These are phyloP conservation scores for Raja brachyura DNA, from an alignment of 2,113 vertebrate genomes.

Conservation along the genomic window DNA sequence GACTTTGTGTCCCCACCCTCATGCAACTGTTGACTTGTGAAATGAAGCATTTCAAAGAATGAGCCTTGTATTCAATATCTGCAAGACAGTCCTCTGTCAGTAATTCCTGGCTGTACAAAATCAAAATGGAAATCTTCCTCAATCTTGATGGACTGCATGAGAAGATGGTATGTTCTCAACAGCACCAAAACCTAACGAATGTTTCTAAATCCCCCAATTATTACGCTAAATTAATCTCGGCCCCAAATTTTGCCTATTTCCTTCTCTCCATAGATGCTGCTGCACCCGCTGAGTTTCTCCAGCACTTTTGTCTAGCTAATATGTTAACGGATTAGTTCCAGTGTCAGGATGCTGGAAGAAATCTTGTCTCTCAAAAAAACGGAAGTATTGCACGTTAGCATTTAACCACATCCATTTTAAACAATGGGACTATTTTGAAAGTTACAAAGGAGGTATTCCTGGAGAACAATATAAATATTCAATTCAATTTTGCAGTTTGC, in stretches of 20 bases:
- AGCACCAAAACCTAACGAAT: not conserved
- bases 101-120: too few relatives aligned
- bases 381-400: not conserved
- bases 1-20: too few relatives aligned
- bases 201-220: not conserved
- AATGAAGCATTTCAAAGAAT: too few relatives aligned
- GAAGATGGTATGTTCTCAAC: not conserved
- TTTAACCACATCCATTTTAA: not conserved
- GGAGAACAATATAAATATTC: not conserved
- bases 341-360: not conserved
- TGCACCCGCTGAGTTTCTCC: too few relatives aligned
- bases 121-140: not conserved
- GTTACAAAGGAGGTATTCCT: slow-evolving; percentile 8
- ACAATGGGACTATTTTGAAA: not conserved
- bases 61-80: too few relatives aligned
- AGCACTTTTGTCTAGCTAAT: too few relatives aligned
- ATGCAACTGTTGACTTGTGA: too few relatives aligned
- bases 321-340: not conserved
- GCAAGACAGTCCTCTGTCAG: too few relatives aligned
- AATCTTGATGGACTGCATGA: not conserved
- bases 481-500: not conserved
- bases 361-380: not conserved
- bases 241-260: too few relatives aligned
- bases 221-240: too few relatives aligned
- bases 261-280: too few relatives aligned